phyloP scores from a whole-genome alignment of 2,797 vertebrate species.

The Brotula barbata region DNA sequence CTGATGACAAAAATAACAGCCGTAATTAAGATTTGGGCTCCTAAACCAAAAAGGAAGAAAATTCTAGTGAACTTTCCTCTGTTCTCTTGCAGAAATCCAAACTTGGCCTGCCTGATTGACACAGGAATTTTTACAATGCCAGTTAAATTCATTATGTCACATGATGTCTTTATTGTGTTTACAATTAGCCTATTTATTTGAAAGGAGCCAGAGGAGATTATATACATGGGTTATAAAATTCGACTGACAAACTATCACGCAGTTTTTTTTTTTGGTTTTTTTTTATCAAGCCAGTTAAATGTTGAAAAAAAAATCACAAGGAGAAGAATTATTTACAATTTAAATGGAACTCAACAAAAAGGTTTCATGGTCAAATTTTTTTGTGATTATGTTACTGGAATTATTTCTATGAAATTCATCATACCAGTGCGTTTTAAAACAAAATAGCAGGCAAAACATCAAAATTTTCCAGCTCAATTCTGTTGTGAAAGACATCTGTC shows the following conservation, averaged over 20 bases:
- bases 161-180: slow-evolving; percentile 65
- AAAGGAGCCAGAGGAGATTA: slow-evolving; percentile 43
- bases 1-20: slow-evolving; percentile 66
- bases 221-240: slow-evolving; percentile 54
- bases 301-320: slow-evolving; percentile 2
- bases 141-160: slow-evolving; percentile 54
- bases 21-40: slow-evolving; percentile 50
- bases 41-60: slow-evolving; percentile 38
- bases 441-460: slow-evolving; percentile 18
- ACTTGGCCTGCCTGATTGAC: slow-evolving; percentile 39
- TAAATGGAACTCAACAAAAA: no score
- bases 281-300: slow-evolving; percentile 10
- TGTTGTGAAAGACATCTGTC: slow-evolving; percentile 28
- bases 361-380: no score
- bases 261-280: slow-evolving; percentile 22
- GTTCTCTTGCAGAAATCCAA: slow-evolving; percentile 48
- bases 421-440: no score
- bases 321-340: no score
- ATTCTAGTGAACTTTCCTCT: slow-evolving; percentile 33
- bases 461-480: slow-evolving; percentile 13
- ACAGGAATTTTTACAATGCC: slow-evolving; percentile 54
- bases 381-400: no score
- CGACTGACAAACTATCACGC: slow-evolving; percentile 45
- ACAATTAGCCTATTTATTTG: slow-evolving; percentile 61
- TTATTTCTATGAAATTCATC: no score